phyloP scores from a whole-genome alignment of 2,797 vertebrate genomes.

The Euthynnus affinis region DNA sequence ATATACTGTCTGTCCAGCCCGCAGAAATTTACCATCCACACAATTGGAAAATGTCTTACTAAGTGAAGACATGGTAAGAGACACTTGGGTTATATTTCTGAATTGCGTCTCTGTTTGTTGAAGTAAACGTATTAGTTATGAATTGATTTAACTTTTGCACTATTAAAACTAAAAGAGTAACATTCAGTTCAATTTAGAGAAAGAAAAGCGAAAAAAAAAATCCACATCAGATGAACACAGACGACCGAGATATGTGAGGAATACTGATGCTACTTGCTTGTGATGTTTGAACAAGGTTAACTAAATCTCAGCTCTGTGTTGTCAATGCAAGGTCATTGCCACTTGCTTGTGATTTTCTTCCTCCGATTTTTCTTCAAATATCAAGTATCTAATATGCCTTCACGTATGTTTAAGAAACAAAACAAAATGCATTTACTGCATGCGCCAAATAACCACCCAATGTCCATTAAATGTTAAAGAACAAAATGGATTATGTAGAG shows the following conservation, averaged over 20 bases:
- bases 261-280: slow-evolving; percentile 24
- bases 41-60: not conserved
- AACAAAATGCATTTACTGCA: not conserved
- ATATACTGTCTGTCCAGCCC: slow-evolving; percentile 15
- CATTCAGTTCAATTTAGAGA: not conserved
- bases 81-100: not conserved
- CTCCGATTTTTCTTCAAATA: not conserved
- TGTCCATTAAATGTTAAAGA: not conserved
- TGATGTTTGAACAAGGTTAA: slow-evolving; percentile 37
- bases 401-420: not conserved
- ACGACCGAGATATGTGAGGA: not conserved
- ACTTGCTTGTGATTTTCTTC: not conserved
- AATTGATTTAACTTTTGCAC: not conserved
- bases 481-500: not conserved
- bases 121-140: too few relatives aligned
- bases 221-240: not conserved
- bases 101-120: not conserved
- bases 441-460: not conserved
- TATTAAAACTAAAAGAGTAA: slow-evolving; percentile 3
- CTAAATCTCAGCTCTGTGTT: not conserved
- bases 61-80: not conserved
- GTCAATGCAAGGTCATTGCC: slow-evolving; percentile 3
- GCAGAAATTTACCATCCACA: slow-evolving; percentile 12
- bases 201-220: not conserved
- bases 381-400: not conserved